These are phyloP conservation scores for Microctonus hyperodae DNA, from an alignment of 2,888 invertebrate species.

Conservation along the genomic window DNA sequence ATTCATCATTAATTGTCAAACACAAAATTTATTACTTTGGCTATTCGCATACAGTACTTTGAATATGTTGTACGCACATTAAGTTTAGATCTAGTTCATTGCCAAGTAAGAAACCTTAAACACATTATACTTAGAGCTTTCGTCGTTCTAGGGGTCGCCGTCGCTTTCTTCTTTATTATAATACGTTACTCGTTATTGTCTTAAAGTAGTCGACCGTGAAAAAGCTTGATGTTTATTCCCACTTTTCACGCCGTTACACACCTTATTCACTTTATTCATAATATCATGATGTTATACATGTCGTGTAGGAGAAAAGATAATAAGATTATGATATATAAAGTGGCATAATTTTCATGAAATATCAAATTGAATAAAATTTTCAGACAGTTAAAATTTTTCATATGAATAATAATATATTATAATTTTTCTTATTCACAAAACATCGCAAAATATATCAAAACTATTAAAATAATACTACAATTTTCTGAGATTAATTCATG, in stretches of 20 bases:
- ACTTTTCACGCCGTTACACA: constrained; percentile 2
- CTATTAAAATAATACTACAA: background rate
- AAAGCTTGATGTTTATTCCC: constrained; percentile 16
- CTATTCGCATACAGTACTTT: constrained; percentile 43
- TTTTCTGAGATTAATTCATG: background rate
- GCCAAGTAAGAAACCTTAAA: constrained; percentile 61
- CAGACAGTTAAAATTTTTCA: background rate
- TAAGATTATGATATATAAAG: constrained; percentile 15
- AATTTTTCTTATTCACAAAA: background rate
- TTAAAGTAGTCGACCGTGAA: constrained; percentile 13
- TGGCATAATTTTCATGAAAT: background rate
- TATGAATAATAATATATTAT: background rate
- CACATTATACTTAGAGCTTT: constrained; percentile 54
- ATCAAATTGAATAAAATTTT: background rate
- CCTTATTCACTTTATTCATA: constrained; percentile 5
- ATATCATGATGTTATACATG: constrained; percentile 5
- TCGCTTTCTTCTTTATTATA: constrained; percentile 35
- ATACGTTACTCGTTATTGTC: background rate
- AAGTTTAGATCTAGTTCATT: constrained; percentile 58
- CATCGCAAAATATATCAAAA: background rate
- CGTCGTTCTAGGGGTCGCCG: constrained; percentile 46
- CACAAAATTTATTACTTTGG: constrained; percentile 37
- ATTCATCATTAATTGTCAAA: background rate
- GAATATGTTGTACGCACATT: constrained; percentile 33
- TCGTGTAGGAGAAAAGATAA: constrained; percentile 1